phyloP scores from a whole-genome alignment of 1,140 invertebrate species.

The Drosophila willistoni region DNA sequence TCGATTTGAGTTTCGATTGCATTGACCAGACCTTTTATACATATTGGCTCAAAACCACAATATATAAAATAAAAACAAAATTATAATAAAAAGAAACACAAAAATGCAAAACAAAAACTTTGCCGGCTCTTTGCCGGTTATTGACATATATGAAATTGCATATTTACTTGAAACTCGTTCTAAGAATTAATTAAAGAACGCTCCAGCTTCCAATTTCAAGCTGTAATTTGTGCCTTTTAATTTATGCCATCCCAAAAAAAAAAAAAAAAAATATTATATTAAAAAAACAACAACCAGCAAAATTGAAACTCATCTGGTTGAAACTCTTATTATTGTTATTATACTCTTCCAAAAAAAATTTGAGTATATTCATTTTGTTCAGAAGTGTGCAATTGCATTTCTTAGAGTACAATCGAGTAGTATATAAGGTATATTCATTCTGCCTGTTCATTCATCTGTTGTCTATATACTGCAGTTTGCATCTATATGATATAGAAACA shows the following conservation, averaged over 20 bases:
- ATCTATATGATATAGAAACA: too few relatives aligned
- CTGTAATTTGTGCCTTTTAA: slow-evolving; percentile 52
- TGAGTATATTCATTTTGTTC: too few relatives aligned
- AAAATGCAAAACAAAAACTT: slow-evolving; percentile 17
- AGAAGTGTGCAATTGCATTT: too few relatives aligned
- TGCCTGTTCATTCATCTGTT: too few relatives aligned
- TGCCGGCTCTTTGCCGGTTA: slow-evolving; percentile 68
- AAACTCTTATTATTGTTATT: slow-evolving; percentile 2
- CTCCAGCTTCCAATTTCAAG: slow-evolving; percentile 42
- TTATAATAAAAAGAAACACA: too few relatives aligned
- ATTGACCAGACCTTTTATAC: slow-evolving; percentile 49
- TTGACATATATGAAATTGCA: slow-evolving; percentile 45
- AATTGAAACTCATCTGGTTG: slow-evolving; percentile 19
- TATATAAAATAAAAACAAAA: too few relatives aligned
- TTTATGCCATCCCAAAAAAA: slow-evolving; percentile 37
- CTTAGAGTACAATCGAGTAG: too few relatives aligned
- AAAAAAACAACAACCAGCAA: background rate
- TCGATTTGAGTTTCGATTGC: slow-evolving; percentile 50
- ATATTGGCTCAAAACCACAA: slow-evolving; percentile 52
- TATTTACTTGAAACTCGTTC: slow-evolving; percentile 70
- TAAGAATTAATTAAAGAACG: slow-evolving; percentile 75
- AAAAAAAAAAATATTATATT: background rate
- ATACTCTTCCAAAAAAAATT: background rate
- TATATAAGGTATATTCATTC: too few relatives aligned
- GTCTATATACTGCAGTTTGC: too few relatives aligned